Conservation (phyloP, 2,797 vertebrate genomes). For the Acanthornis magna region DNA sequence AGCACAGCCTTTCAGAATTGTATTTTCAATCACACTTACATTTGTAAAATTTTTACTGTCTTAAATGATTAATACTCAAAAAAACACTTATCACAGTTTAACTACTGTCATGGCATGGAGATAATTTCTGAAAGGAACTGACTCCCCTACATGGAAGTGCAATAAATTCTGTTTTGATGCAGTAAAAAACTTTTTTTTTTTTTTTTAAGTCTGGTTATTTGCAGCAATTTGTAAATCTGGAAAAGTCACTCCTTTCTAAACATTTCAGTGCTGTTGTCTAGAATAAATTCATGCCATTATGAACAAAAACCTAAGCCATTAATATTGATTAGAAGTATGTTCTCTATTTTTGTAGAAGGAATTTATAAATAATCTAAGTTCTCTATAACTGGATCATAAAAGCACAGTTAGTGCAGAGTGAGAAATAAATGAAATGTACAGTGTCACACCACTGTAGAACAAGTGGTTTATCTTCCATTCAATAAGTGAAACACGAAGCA, state of each 20-base stretch:
- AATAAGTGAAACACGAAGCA: neutral
- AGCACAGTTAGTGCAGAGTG: neutral
- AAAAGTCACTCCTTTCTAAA: neutral
- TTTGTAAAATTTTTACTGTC: neutral
- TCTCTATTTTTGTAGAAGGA: neutral
- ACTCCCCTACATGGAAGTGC: neutral
- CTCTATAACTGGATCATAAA: neutral
- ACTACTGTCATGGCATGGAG: neutral
- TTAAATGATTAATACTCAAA: neutral
- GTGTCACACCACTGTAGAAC: neutral
- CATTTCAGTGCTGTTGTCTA: neutral
- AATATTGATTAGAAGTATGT: neutral
- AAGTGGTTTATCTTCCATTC: neutral
- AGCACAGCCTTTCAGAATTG: neutral
- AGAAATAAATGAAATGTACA: slow-evolving; percentile 29
- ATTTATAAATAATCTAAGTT: neutral
- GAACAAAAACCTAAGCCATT: neutral
- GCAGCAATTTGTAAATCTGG: neutral
- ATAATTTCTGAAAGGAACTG: neutral
- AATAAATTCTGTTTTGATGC: neutral
- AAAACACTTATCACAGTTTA: neutral
- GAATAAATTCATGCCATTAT: neutral
- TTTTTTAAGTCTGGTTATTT: neutral
- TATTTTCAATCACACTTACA: neutral
- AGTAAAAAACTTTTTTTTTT: neutral